Percentiles rank a stretch among this genome's conserved stretches.
Conservation (phyloP, 2,888 invertebrate species). For the Heliconius ethilla region DNA sequence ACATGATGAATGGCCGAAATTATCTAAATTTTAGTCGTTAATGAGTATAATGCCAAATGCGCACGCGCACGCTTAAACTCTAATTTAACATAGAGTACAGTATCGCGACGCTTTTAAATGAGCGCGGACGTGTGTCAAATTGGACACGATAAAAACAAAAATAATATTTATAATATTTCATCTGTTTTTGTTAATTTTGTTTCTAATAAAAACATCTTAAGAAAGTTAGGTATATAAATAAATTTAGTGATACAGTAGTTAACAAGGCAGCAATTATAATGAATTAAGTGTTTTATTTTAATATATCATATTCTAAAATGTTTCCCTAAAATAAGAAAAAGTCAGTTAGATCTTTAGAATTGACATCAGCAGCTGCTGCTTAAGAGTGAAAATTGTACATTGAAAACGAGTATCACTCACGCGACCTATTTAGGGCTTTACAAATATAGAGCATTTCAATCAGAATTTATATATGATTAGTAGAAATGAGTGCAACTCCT, state of each 20-base stretch:
- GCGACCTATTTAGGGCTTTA: constrained; percentile 24
- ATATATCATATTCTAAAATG: constrained; percentile 6
- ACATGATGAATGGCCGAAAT: constrained; percentile 7
- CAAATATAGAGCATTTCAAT: neutral
- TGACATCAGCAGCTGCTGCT: neutral
- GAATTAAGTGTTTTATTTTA: neutral
- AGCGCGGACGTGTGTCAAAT: constrained; percentile 46
- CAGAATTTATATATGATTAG: neutral
- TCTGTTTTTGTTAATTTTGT: neutral
- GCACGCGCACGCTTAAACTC: constrained; percentile 46
- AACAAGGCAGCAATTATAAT: neutral
- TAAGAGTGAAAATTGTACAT: neutral
- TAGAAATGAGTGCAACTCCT: constrained; percentile 49
- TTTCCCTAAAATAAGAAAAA: constrained; percentile 6
- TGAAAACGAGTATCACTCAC: neutral
- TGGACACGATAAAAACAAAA: constrained; percentile 2
- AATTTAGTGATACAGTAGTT: neutral
- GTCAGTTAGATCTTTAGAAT: neutral
- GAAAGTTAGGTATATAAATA: neutral
- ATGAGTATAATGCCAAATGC: constrained; percentile 46
- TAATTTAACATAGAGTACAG: constrained; percentile 44
- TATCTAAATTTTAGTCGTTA: constrained; percentile 33
- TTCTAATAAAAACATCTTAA: neutral
- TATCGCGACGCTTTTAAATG: constrained; percentile 46
- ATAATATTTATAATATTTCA: neutral